Evolutionary conservation across 2,888 invertebrate genomes (phyloP).

Genomic region (Notocelia uddmanniana): DNA sequence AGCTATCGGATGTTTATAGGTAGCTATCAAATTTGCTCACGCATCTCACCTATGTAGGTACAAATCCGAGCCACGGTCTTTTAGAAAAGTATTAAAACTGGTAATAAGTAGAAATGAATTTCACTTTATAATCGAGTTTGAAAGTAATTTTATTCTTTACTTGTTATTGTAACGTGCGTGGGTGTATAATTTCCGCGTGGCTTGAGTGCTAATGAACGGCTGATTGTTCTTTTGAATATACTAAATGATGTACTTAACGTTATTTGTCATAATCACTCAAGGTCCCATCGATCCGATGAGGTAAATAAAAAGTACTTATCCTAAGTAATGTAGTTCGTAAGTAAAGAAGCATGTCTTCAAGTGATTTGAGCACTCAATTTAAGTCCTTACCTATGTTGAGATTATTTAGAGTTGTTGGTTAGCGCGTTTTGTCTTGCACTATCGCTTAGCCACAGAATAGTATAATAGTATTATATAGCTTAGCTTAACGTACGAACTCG

Average conservation of each 20-base stretch:
- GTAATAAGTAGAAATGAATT: neutral
- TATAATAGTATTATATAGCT: too few species aligned
- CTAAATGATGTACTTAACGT: neutral
- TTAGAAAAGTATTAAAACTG: too few species aligned
- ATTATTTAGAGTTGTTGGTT: too few species aligned
- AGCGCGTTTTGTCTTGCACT: too few species aligned
- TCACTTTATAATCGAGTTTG: neutral
- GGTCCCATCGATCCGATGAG: neutral
- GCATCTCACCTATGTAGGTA: too few species aligned
- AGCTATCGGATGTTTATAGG: too few species aligned
- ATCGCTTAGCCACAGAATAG: too few species aligned
- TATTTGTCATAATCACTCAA: constrained; percentile 2
- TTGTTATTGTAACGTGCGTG: neutral
- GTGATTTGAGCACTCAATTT: too few species aligned
- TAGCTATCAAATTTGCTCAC: too few species aligned
- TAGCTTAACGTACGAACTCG: too few species aligned
- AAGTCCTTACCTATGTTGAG: too few species aligned
- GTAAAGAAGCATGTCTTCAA: neutral
- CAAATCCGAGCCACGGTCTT: too few species aligned
- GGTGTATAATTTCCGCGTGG: neutral
- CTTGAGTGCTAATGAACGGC: neutral
- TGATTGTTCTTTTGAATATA: neutral
- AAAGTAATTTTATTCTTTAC: neutral
- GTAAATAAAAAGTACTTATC: neutral
- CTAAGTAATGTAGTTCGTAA: neutral